Evolutionary conservation across 2,797 vertebrate species (phyloP).

Genomic region (Poeciliopsis paucimaculata): DNA sequence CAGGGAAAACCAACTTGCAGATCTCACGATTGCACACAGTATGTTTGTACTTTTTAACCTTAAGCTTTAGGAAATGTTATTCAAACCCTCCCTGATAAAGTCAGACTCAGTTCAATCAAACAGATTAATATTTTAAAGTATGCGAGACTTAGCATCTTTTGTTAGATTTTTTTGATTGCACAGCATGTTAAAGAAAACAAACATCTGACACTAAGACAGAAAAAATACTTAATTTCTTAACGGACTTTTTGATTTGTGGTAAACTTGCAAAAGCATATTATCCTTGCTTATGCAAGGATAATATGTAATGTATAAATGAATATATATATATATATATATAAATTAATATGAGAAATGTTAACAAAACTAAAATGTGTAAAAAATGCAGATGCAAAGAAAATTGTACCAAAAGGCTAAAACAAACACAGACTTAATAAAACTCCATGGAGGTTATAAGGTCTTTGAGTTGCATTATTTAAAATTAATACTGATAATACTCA

Average conservation of each 20-base stretch:
- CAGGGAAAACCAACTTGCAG: constrained; percentile 18
- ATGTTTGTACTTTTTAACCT: neutral
- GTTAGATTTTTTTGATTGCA: neutral
- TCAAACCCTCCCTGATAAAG: neutral
- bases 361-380: neutral
- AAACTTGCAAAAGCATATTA: neutral
- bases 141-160: neutral
- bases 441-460: constrained; percentile 12
- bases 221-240: neutral
- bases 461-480: neutral
- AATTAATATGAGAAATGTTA: too few species aligned
- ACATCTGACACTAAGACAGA: neutral
- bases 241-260: neutral
- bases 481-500: too few species aligned
- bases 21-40: constrained; percentile 1
- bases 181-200: neutral
- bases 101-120: neutral
- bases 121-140: neutral
- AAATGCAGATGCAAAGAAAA: neutral
- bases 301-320: too few species aligned
- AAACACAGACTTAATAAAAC: neutral
- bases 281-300: neutral
- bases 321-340: neutral
- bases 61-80: neutral
- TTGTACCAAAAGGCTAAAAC: neutral